Percentiles rank a stretch among this genome's conserved stretches.
Conservation (phyloP, 1,140 invertebrate genomes). For the Drosophila littoralis region DNA sequence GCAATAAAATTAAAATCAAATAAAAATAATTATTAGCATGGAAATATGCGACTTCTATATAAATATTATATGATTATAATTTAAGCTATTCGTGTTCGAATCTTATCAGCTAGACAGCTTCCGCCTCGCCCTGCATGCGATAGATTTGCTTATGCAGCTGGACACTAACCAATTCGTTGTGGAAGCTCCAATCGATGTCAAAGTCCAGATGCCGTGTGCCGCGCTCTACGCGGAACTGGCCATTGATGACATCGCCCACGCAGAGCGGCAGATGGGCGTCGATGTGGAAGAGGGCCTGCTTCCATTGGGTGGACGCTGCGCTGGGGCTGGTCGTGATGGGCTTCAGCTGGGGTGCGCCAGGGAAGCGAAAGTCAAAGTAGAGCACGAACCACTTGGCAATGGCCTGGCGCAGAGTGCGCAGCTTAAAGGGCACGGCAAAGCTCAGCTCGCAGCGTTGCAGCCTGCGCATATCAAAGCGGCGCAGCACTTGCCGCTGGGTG, state of each 20-base stretch:
- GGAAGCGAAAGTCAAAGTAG: constrained; percentile 45
- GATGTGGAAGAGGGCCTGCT: constrained; percentile 46
- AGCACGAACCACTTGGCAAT: constrained; percentile 36
- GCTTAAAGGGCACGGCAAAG: constrained; percentile 24
- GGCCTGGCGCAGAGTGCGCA: constrained; percentile 12
- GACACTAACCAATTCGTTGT: constrained; percentile 21
- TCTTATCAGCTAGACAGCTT: not conserved
- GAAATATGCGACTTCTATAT: no score
- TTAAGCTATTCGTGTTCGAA: no score
- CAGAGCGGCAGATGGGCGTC: constrained; percentile 39
- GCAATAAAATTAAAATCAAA: no score
- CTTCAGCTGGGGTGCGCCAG: not conserved
- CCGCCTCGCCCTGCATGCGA: constrained; percentile 37
- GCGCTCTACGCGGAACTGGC: constrained; percentile 22
- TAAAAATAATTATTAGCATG: no score
- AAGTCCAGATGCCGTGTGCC: constrained; percentile 28
- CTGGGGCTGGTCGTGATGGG: constrained; percentile 31
- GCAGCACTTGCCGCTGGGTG: constrained; percentile 25
- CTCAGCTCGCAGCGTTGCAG: constrained; percentile 22
- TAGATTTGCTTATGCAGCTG: constrained; percentile 37
- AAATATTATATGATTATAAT: no score
- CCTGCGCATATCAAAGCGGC: constrained; percentile 25
- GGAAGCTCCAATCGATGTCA: constrained; percentile 40
- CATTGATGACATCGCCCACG: constrained; percentile 3
- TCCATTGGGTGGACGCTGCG: constrained; percentile 35